A percentile compares a stretch with the other conserved stretches of the same genome.
Evolutionary conservation across 2,113 vertebrate genomes (phyloP).

Genomic region (Lepus europaeus): DNA sequence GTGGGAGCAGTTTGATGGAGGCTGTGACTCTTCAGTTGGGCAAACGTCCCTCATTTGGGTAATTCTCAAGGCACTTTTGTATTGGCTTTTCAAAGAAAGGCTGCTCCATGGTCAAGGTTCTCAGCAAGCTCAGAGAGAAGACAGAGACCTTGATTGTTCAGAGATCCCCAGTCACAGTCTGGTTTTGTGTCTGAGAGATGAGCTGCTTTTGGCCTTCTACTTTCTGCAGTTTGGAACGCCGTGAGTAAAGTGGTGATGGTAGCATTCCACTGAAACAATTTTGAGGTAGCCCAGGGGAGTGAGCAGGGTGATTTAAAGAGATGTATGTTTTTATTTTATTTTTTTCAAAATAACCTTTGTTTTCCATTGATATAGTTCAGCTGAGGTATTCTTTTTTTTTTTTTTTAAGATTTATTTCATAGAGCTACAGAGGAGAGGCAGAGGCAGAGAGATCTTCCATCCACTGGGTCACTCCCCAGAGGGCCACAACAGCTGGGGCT

Average conservation of each 20-base stretch:
- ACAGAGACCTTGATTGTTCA: constrained; percentile 40
- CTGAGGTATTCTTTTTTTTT: too few species aligned
- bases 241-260: constrained; percentile 40
- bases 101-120: constrained; percentile 10
- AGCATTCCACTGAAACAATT: neutral
- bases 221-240: constrained; percentile 25
- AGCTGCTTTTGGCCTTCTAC: constrained; percentile 27
- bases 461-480: too few species aligned
- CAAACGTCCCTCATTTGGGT: constrained; percentile 54
- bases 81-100: constrained; percentile 9
- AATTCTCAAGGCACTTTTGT: constrained; percentile 32
- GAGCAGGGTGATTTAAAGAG: neutral
- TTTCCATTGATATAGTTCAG: too few species aligned
- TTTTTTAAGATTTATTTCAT: too few species aligned
- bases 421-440: too few species aligned
- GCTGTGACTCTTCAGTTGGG: constrained; percentile 42
- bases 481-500: too few species aligned
- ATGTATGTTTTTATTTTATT: too few species aligned
- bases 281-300: neutral
- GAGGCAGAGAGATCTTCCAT: too few species aligned
- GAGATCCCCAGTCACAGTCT: neutral
- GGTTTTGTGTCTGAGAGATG: constrained; percentile 30
- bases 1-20: constrained; percentile 17
- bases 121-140: neutral
- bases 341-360: too few species aligned